These are phyloP conservation scores for Chloroclystis v-ata DNA, from an alignment of 2,888 invertebrate genomes.

Conservation along the genomic window DNA sequence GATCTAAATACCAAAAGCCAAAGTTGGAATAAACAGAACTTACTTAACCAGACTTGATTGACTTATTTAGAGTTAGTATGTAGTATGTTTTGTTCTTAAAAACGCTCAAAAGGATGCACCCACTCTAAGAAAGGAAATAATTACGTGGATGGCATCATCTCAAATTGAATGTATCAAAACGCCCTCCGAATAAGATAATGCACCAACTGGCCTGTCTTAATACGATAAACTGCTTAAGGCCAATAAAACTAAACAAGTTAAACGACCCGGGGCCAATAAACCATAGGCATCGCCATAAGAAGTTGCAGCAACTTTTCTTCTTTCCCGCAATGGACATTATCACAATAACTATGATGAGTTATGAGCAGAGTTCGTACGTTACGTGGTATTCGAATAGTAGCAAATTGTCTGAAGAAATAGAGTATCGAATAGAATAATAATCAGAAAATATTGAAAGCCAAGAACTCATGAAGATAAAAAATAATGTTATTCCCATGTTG, in stretches of 20 bases:
- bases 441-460: too few species aligned
- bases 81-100: not conserved
- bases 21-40: too few species aligned
- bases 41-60: too few species aligned
- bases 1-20: too few species aligned
- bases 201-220: conserved; percentile 59
- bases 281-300: conserved; percentile 44
- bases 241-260: conserved; percentile 74
- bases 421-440: too few species aligned
- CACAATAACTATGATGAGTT: conserved; percentile 43
- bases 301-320: conserved; percentile 41
- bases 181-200: conserved; percentile 55
- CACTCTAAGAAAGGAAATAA: conserved; percentile 27
- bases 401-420: not conserved
- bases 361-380: conserved; percentile 32
- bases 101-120: conserved; percentile 23
- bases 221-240: conserved; percentile 66
- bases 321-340: conserved; percentile 25
- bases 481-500: too few species aligned
- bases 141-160: conserved; percentile 32
- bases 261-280: conserved; percentile 59
- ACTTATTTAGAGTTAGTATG: too few species aligned
- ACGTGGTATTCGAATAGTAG: conserved; percentile 30
- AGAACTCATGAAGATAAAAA: too few species aligned
- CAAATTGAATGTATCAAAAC: conserved; percentile 60